A percentile compares a stretch with the other conserved stretches of the same genome.
These are phyloP conservation scores for Callyntrura sp. DNA, from an alignment of 2,888 invertebrate genomes.

Conservation along the genomic window DNA sequence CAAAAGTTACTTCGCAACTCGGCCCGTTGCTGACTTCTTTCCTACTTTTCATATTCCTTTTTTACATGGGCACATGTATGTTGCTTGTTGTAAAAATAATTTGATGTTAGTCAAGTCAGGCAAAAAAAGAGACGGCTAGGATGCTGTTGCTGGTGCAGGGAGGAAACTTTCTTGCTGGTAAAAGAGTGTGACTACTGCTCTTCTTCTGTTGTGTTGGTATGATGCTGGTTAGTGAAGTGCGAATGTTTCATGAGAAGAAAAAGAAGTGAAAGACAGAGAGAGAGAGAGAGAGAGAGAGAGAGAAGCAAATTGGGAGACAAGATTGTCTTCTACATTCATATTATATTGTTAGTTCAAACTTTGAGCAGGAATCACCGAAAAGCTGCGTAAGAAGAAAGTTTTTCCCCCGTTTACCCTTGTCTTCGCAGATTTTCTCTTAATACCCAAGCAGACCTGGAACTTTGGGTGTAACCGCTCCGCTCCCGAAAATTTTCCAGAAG, in stretches of 20 bases:
- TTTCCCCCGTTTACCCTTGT: background rate
- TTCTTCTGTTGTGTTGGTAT: background rate
- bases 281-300: slow-evolving; percentile 7
- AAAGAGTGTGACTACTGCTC: background rate
- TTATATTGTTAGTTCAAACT: background rate
- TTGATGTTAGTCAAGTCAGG: slow-evolving; percentile 17
- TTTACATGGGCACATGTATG: background rate
- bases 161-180: background rate
- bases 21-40: slow-evolving; percentile 25
- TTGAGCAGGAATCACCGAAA: slow-evolving; percentile 4
- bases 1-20: slow-evolving; percentile 62
- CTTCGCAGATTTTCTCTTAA: background rate
- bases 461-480: too few relatives aligned
- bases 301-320: slow-evolving; percentile 47
- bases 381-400: slow-evolving; percentile 26
- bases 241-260: slow-evolving; percentile 37
- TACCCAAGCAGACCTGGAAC: too few relatives aligned
- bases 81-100: slow-evolving; percentile 22
- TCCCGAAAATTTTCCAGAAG: too few relatives aligned
- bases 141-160: background rate
- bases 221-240: slow-evolving; percentile 28
- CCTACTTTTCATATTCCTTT: slow-evolving; percentile 31
- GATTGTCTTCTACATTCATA: slow-evolving; percentile 24
- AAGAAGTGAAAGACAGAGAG: too few relatives aligned
- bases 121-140: background rate